Percentiles rank a stretch among this genome's conserved stretches.
Conservation (phyloP, 2,797 vertebrate genomes). For the Apogon talboti region DNA sequence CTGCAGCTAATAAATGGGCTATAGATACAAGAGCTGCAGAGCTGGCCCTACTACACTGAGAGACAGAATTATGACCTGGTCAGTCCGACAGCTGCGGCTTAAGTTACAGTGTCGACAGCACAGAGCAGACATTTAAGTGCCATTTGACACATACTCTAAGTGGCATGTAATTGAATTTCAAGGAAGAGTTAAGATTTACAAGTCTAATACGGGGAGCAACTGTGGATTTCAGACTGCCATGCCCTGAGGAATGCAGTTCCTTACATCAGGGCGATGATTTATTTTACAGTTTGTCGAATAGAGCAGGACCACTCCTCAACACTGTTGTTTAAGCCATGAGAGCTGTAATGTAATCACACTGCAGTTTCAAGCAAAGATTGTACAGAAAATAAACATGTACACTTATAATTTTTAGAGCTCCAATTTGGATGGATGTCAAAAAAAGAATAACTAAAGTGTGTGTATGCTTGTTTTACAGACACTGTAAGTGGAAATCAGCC, state of each 20-base stretch:
- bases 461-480: too few relatives aligned
- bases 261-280: constrained; percentile 33
- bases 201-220: constrained; percentile 48
- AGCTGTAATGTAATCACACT: background rate
- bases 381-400: background rate
- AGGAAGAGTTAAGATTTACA: constrained; percentile 67
- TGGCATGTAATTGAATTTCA: constrained; percentile 76
- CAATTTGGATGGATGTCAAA: too few relatives aligned
- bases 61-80: constrained; percentile 52
- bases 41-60: constrained; percentile 36
- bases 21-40: constrained; percentile 28
- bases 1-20: constrained; percentile 39
- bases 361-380: background rate
- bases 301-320: too few relatives aligned
- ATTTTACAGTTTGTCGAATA: constrained; percentile 5
- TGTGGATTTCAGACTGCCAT: constrained; percentile 44
- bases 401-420: too few relatives aligned
- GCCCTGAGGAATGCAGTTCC: constrained; percentile 43
- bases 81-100: constrained; percentile 69
- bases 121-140: constrained; percentile 60
- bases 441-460: too few relatives aligned
- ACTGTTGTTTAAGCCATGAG: background rate
- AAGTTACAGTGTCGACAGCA: constrained; percentile 63
- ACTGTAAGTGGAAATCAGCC: too few relatives aligned
- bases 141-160: constrained; percentile 76